phyloP scores from a whole-genome alignment of 1,140 invertebrate genomes.

The Phthorimaea operculella region DNA sequence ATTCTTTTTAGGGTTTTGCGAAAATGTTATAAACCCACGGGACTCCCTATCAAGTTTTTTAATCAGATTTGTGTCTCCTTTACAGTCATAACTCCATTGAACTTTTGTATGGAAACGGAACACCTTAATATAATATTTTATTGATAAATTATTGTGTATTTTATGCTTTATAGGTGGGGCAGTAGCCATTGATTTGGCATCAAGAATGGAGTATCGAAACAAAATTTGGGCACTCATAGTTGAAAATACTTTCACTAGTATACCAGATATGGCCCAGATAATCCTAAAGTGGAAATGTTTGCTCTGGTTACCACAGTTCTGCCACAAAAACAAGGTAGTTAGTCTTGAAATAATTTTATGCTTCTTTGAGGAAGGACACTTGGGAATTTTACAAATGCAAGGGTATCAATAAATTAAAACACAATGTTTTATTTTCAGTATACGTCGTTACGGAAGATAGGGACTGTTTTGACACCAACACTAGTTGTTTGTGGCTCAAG shows the following conservation, averaged over 20 bases:
- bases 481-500: conserved; percentile 84
- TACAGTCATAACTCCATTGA: too few species aligned
- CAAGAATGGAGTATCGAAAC: conserved; percentile 75
- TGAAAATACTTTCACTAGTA: conserved; percentile 96
- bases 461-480: conserved; percentile 74
- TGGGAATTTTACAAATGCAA: too few species aligned
- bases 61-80: too few species aligned
- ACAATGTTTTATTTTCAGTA: conserved; percentile 69
- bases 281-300: conserved; percentile 77
- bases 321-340: conserved; percentile 85
- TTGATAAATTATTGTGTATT: background rate
- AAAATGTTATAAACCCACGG: too few species aligned
- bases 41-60: too few species aligned
- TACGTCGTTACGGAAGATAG: conserved; percentile 77
- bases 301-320: conserved; percentile 78
- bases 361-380: too few species aligned
- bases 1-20: too few species aligned
- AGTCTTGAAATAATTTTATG: conserved; percentile 2
- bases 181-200: conserved; percentile 88
- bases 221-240: conserved; percentile 88
- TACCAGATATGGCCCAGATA: conserved; percentile 90
- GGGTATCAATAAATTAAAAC: too few species aligned
- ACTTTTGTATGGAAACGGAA: too few species aligned
- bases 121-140: background rate
- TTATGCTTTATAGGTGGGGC: conserved; percentile 75